A percentile compares a stretch with the other conserved stretches of the same genome.
These are phyloP conservation scores for Lysiphlebus fabarum DNA, from an alignment of 1,140 invertebrate genomes.

Conservation along the genomic window DNA sequence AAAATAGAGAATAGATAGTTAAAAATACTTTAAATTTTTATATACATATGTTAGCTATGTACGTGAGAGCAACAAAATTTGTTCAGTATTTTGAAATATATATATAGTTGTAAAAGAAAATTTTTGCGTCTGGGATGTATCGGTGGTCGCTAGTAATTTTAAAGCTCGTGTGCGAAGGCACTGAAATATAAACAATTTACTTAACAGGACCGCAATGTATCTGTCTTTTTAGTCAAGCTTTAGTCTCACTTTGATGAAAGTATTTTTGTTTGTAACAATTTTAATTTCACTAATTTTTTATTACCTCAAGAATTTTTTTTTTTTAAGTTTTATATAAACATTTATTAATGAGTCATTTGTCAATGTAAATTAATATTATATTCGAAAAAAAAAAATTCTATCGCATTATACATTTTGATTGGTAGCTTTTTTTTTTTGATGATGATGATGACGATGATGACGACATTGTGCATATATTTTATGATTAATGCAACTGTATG, in stretches of 20 bases:
- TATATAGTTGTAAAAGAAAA: not conserved
- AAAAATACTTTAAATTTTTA: no score
- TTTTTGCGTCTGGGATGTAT: constrained; percentile 12
- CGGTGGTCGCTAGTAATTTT: constrained; percentile 23
- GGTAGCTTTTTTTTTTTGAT: no score
- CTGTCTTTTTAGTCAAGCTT: constrained; percentile 10
- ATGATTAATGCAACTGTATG: no score
- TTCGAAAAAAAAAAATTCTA: no score
- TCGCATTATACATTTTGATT: no score
- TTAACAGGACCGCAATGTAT: constrained; percentile 25
- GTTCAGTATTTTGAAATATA: constrained; percentile 14
- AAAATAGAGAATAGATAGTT: no score
- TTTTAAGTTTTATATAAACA: no score
- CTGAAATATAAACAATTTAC: constrained; percentile 27
- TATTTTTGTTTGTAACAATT: constrained; percentile 5
- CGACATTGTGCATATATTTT: no score
- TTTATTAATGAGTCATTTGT: not conserved
- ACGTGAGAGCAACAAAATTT: not conserved
- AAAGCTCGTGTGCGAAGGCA: constrained; percentile 15
- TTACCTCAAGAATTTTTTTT: not conserved
- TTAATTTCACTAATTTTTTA: constrained; percentile 10
- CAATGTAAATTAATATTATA: no score
- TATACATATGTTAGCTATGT: not conserved
- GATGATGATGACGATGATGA: no score
- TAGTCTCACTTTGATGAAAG: constrained; percentile 12